Conservation (phyloP, 2,888 invertebrate genomes). For the Smittia aterrima region DNA sequence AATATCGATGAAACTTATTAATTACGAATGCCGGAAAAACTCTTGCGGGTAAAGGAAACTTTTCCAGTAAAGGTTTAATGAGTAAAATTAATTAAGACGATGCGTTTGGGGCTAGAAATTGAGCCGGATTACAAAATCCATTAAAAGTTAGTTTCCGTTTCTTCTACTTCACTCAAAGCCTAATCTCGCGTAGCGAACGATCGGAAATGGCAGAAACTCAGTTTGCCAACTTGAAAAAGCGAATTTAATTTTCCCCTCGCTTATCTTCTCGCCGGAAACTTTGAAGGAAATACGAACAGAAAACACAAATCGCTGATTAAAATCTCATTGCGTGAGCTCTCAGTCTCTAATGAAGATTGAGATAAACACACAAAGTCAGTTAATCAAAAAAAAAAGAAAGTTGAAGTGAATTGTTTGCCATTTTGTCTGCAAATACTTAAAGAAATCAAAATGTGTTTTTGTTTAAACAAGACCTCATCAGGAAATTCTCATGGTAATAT, state of each 20-base stretch:
- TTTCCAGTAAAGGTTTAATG: too few relatives aligned
- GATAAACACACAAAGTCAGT: too few relatives aligned
- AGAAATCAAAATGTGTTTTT: not conserved
- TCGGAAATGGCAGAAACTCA: too few relatives aligned
- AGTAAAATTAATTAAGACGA: too few relatives aligned
- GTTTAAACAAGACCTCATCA: too few relatives aligned
- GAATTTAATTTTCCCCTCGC: not conserved
- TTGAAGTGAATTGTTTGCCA: not conserved
- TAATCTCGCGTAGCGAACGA: too few relatives aligned
- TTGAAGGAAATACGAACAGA: not conserved
- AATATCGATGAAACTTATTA: conserved; percentile 7
- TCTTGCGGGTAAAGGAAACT: not conserved
- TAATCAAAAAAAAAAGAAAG: too few relatives aligned
- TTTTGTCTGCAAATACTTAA: not conserved
- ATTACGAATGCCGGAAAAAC: not conserved
- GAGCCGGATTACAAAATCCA: too few relatives aligned
- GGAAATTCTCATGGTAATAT: not conserved
- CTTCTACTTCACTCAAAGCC: too few relatives aligned
- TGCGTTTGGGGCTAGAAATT: too few relatives aligned
- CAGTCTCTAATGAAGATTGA: not conserved
- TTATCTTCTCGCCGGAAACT: not conserved
- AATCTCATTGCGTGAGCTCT: not conserved
- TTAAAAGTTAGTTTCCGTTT: too few relatives aligned
- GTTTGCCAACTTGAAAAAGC: not conserved
- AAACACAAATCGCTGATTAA: not conserved